phyloP scores from a whole-genome alignment of 1,140 invertebrate species.

The Dendroctonus valens region DNA sequence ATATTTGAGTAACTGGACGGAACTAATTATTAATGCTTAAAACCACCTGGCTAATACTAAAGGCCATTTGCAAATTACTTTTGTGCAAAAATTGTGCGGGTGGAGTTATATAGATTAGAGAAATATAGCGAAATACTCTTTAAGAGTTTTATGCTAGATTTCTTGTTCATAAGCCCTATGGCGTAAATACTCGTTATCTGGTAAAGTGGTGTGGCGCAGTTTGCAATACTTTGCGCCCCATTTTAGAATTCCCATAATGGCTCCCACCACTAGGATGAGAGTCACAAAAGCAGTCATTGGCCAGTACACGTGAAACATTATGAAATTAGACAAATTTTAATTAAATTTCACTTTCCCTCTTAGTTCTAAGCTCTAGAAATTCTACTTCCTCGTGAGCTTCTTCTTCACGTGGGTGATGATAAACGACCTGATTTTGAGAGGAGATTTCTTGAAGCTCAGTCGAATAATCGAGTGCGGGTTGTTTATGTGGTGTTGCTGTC shows the following conservation, averaged over 20 bases:
- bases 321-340: slow-evolving; percentile 8
- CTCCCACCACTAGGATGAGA: slow-evolving; percentile 66
- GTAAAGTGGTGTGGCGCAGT: slow-evolving; percentile 63
- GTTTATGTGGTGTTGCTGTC: slow-evolving; percentile 77
- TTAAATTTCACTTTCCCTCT: slow-evolving; percentile 80
- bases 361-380: slow-evolving; percentile 69
- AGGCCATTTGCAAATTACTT: no score
- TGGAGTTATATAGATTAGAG: no score
- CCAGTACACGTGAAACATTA: slow-evolving; percentile 48
- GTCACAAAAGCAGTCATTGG: slow-evolving; percentile 70
- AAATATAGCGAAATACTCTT: no score
- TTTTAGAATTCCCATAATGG: slow-evolving; percentile 72
- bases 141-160: slow-evolving; percentile 43
- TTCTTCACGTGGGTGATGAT: slow-evolving; percentile 41
- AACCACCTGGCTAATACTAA: no score
- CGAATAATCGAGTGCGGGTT: slow-evolving; percentile 76
- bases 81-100: no score
- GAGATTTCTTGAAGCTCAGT: slow-evolving; percentile 62
- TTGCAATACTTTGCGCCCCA: slow-evolving; percentile 68
- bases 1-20: no score
- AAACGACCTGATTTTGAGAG: slow-evolving; percentile 47
- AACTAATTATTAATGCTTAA: no score
- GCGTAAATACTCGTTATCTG: slow-evolving; percentile 58
- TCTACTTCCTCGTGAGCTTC: slow-evolving; percentile 51
- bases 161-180: slow-evolving; percentile 63